Percentiles rank a stretch among this genome's conserved stretches.
These are phyloP conservation scores for Anguilla marmorata DNA, from an alignment of 2,797 vertebrate genomes.

Conservation along the genomic window DNA sequence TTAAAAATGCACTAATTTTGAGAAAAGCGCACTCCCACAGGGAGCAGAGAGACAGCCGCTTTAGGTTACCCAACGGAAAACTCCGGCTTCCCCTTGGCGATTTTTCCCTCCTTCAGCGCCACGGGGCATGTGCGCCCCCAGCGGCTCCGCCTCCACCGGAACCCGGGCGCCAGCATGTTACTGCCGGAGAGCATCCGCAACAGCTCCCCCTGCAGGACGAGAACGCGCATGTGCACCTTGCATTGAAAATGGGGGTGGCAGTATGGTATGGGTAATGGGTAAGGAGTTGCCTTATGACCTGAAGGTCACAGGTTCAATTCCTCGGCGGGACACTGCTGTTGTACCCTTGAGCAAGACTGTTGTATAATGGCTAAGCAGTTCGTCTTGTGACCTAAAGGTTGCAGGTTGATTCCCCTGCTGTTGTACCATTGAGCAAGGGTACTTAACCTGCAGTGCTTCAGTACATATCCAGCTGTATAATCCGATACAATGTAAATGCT, in stretches of 20 bases:
- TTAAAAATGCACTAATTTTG: neutral
- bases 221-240: neutral
- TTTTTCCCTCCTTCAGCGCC: conserved; percentile 79
- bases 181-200: conserved; percentile 69
- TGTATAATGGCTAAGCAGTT: no score
- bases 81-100: conserved; percentile 73
- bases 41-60: neutral
- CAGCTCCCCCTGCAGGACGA: conserved; percentile 74
- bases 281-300: no score
- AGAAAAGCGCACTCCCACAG: neutral
- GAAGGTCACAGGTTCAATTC: no score
- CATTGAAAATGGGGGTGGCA: neutral
- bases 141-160: conserved; percentile 84
- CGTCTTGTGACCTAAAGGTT: no score
- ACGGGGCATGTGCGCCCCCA: conserved; percentile 88
- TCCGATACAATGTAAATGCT: no score
- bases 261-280: no score
- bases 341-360: neutral
- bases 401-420: no score
- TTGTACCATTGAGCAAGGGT: no score
- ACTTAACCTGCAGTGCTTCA: no score
- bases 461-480: no score
- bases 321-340: neutral
- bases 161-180: conserved; percentile 73
- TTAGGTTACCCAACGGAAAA: conserved; percentile 82